Percentiles rank a stretch among this genome's conserved stretches.
These are phyloP conservation scores for Tenualosa thibaudeaui DNA, from an alignment of 2,797 vertebrate genomes.

Conservation along the genomic window DNA sequence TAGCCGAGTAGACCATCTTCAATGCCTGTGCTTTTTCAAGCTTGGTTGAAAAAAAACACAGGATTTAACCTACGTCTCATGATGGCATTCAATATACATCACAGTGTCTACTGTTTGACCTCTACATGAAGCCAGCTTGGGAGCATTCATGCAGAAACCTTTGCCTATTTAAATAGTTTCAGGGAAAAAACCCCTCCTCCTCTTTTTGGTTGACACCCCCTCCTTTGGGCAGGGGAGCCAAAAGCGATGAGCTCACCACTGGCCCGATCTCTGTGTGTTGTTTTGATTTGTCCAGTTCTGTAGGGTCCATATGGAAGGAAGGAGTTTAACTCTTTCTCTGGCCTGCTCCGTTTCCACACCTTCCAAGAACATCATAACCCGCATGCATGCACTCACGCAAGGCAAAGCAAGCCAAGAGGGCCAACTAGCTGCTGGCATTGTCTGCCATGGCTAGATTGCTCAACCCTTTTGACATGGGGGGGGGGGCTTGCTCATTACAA, in stretches of 20 bases:
- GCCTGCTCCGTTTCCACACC: not conserved
- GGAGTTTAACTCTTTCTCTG: not conserved
- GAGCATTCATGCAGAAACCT: not conserved
- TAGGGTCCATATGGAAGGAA: not conserved
- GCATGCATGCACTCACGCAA: not conserved
- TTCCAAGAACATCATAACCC: not conserved
- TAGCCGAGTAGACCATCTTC: not conserved
- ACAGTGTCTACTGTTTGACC: not conserved
- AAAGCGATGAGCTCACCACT: conserved; percentile 39
- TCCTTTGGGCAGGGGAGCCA: conserved; percentile 26
- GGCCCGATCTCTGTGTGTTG: not conserved
- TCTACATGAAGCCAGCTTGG: not conserved
- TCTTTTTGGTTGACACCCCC: not conserved
- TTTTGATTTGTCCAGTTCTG: conserved; percentile 20
- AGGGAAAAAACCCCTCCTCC: not conserved
- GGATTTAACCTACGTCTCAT: not conserved
- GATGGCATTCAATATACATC: not conserved
- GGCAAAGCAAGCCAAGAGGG: not conserved
- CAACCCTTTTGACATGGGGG: conserved; percentile 10
- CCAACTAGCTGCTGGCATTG: not conserved
- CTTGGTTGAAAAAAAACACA: not conserved
- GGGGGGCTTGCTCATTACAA: conserved; percentile 16
- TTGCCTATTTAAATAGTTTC: not conserved
- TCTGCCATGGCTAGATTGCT: conserved; percentile 23
- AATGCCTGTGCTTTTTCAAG: not conserved